Base-by-base conservation (phyloP, 1,140 invertebrate species). In the Cotesia typhae region DNA sequence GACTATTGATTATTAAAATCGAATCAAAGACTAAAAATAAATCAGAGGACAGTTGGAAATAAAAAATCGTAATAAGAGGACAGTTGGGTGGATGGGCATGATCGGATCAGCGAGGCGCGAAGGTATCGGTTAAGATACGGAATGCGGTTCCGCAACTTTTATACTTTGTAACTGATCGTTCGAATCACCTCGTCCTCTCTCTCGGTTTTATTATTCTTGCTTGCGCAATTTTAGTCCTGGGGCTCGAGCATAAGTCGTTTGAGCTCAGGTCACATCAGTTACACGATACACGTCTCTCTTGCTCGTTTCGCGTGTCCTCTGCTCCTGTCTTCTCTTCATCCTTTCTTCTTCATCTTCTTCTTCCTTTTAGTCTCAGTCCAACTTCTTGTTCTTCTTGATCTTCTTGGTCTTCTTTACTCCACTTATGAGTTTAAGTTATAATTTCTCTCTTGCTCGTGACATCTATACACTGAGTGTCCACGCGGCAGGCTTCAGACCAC, bases 401-500 rank as follows among this genome's bases (percentile, higher is more conserved):
- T 41, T 65, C 36, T 60, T 17, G 63, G 61, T 38, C 38, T 61
- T 66, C 36, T 55, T 35, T 36, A 9, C 41, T 47, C 38, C 9
- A 41, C 38, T 41, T 10, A 47, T 47, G 10, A 47, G 6, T 47
- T 47, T 47, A 47, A 28, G 6, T 47, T 9, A 47, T 10, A 47
- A 47, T 47, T 47, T 47, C 41, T 47, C 41, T 47, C 41, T 47
- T 47, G 5, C 41, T 47, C 41, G 41, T 47, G 41, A 47, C 41
- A 47, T 47, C 41, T 9, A 6, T 10, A 47, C 41, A 47, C 10
- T 60, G 69, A 70, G 68, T 72, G 61, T 71, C 41, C 41, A 83
- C 79, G 79, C 81, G 82, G 83, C 82, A 72, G 83, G 84, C 83
- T 85, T 87, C 83, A 84, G 85, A 87, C 85, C 85, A 79, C 85